Base-by-base conservation (phyloP, 2,888 invertebrate species). In the Nomada fabriciana region DNA sequence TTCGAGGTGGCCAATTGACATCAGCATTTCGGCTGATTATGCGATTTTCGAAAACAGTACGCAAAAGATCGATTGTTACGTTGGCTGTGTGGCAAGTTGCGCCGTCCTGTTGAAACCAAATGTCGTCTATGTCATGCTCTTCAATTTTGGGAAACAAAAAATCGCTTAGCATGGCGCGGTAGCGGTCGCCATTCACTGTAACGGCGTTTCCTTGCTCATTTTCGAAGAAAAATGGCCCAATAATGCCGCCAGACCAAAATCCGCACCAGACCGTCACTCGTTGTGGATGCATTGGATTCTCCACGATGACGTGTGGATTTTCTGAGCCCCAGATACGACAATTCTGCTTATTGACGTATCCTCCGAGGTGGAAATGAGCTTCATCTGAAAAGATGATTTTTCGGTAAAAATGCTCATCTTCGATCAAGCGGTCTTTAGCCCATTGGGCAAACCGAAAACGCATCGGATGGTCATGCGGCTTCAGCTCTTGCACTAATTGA, bases 191-290 rank as follows among this genome's bases (percentile, higher is more conserved):
- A 87, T 73, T 89, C 67, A 90, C 84, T 73, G 83, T 88, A 18
- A 88, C 80, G 60, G 85, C 76, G 47, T 79, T 55, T 68, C 83
- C 83, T 71, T 72, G 76, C 68, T 83, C 85, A 78, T 93, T 88
- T 91, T 92, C 86, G 70, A 89, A 90, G 72, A 93, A 91, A 69
- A 89, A 92, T 55, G 91, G 92, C 52, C 91, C 91, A 81, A 93
- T 92, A 71, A 93, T 87, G 82, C 91, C 91, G 73, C 89, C 90
- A 86, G 87, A 82, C 89, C 90, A 92, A 82, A 93, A 92, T 80
- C 89, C 91, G 85, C 93, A 89, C 90, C 92, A 84, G 52, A 76
- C 76, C 11, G 91, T 93, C 61, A 90, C 83, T 88, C 86, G 87
- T 90, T 90, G 83, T 78, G 75, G 80, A 65, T 60, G 75, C 42